Evolutionary conservation across 2,113 vertebrate species (phyloP).

Genomic region (Callipepla californica): DNA sequence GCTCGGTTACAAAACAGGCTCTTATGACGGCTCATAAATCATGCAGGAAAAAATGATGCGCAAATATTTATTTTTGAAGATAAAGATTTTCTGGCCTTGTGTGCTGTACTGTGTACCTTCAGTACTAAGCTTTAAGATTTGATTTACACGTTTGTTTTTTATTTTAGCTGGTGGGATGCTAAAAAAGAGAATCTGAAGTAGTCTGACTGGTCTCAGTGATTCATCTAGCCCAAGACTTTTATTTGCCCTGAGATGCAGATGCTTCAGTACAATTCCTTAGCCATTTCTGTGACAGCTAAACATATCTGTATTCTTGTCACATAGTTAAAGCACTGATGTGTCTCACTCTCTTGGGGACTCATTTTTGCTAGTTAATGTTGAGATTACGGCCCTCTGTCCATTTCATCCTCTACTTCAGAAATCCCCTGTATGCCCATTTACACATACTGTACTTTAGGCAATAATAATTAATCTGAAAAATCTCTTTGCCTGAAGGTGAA

Average conservation of each 20-base stretch:
- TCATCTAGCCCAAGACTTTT: not conserved
- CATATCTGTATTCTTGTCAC: not conserved
- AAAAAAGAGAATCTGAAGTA: not conserved
- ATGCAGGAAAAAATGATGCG: not conserved
- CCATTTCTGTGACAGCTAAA: not conserved
- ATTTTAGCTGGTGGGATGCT: not conserved
- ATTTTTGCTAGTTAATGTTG: conserved; percentile 9
- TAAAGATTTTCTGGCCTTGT: not conserved
- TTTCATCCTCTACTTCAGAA: not conserved
- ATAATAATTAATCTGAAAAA: conserved; percentile 24
- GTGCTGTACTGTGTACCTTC: not conserved
- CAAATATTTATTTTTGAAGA: conserved; percentile 10
- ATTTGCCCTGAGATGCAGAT: not conserved
- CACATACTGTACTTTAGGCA: not conserved
- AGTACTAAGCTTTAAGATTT: not conserved
- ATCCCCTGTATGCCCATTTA: not conserved
- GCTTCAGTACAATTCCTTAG: not conserved
- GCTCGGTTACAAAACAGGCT: not conserved
- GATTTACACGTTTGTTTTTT: not conserved
- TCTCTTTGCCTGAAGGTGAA: not conserved
- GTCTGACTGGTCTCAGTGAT: not conserved
- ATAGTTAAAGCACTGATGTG: not conserved
- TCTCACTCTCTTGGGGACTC: not conserved
- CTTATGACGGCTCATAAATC: not conserved
- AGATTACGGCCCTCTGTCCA: not conserved